Evolutionary conservation across 2,797 vertebrate species (phyloP), one percentile per base, ranked within the genome.

Genomic region (Balearica regulorum): DNA sequence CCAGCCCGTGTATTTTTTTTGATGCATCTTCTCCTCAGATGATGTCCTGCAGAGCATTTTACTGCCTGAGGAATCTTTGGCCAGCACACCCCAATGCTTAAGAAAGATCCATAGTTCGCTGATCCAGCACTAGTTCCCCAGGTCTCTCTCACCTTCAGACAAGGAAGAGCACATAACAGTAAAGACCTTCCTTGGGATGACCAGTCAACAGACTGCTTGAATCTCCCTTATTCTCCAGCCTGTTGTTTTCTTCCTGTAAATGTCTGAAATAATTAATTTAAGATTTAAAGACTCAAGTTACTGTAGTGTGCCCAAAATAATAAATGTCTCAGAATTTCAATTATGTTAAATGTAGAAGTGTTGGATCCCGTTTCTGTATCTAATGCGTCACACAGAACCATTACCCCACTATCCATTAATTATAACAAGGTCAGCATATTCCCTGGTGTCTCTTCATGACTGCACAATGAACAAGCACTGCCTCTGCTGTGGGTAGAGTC

Each of bases 291-390:
- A 96, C 61, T 71, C 66, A 93, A 97, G 94, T 96, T 97, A 96
- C 92, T 93, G 85, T 93, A 96, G 86, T 78, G 72, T 97, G 97
- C 94, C 97, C 94, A 95, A 97, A 97, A 97, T 96, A 97, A 98
- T 98, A 97, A 98, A 98, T 94, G 94, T 97, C 97, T 98, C 94
- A 96, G 96, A 95, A 93, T 97, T 98, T 98, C 96, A 98, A 97
- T 98, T 98, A 98, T 94, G 93, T 68, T 97, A 98, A 98, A 98
- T 97, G 96, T 94, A 93, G 89, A 92, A 97, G 87, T 81, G 88
- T 57, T 97, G 96, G 95, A 97, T 97, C 77, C 71, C 3, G 13
- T 96, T 95, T 87, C 97, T 94, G 76, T 54, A 86, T 72, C 94
- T 97, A 97, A 96, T 98, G 97, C 97, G 58, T 97, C 97, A 97